Evolutionary conservation across 2,113 vertebrate genomes (phyloP).

Genomic region (Gymnogyps californianus): DNA sequence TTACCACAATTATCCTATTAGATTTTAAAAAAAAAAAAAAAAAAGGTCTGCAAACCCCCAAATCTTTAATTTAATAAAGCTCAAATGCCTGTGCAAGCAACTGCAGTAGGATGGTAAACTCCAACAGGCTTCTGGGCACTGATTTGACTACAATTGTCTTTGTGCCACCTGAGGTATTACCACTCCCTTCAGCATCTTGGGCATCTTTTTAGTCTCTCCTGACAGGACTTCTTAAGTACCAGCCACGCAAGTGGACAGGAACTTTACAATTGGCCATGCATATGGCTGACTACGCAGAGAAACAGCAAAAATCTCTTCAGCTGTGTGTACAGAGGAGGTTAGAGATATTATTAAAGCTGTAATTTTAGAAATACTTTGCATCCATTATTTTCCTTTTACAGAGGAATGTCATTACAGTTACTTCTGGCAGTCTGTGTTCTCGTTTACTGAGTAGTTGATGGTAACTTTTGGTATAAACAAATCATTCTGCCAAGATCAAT

Average conservation of each 20-base stretch:
- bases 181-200: background rate
- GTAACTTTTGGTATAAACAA: background rate
- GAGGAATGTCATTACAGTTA: background rate
- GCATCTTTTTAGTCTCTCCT: background rate
- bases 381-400: background rate
- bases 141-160: background rate
- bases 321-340: background rate
- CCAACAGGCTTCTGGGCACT: background rate
- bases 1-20: fast-evolving
- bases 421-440: background rate
- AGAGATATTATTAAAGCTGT: background rate
- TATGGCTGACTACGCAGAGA: background rate
- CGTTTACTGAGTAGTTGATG: background rate
- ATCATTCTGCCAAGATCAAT: background rate
- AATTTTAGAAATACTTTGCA: background rate
- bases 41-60: fast-evolving
- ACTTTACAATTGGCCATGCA: background rate
- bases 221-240: background rate
- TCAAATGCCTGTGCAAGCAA: background rate
- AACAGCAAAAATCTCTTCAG: background rate
- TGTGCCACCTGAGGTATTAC: background rate
- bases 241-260: background rate
- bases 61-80: background rate
- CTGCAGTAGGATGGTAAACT: background rate
- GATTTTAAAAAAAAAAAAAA: background rate